Base-by-base conservation (phyloP, 2,888 invertebrate genomes). In the Nephrotoma guestfalica region DNA sequence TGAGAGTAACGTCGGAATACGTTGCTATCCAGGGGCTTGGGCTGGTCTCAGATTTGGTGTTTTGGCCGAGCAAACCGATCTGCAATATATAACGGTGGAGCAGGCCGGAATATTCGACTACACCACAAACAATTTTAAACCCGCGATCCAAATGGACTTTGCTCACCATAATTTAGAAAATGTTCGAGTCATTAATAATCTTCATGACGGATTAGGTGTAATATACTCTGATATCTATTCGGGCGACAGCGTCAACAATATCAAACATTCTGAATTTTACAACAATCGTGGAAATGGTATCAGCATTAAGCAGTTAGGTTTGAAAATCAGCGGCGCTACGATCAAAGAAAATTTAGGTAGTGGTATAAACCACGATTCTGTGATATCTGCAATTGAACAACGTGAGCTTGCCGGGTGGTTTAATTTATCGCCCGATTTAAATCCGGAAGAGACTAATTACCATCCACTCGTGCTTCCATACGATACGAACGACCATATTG, bases 341-440 rank as follows among this genome's bases (percentile, higher is more conserved):
- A 95, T 98, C 87, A 96, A 96, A 90, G 95, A 96, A 88, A 99
- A 99, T 90, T 93, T 94, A 47, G 93, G 95, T 87, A 96, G 97
- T 57, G 99, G 99, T 0, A 95, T 99, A 88, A 94, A 96, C 86
- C 99, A 99, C 90, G 96, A 99, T 91, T 97, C 99, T 0, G 96
- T 96, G 71, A 93, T 98, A 87, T 94, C 96, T 0, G 94, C 95
- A 0, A 91, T 94, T 2, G 96, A 97, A 89, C 98, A 98, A 91
- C 93, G 97, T 90, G 98, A 98, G 92, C 93, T 99, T 86, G 96
- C 97, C 0, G 97, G 98, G 6, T 98, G 98, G 98, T 97, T 98
- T 89, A 93, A 94, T 88, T 93, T 94, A 89, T 94, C 95, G 45
- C 92, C 93, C 0, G 95, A 95, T 88, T 93, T 94, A 87, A 93